These are phyloP conservation scores for Equus quagga DNA, from an alignment of 2,113 vertebrate genomes.

Conservation along the genomic window DNA sequence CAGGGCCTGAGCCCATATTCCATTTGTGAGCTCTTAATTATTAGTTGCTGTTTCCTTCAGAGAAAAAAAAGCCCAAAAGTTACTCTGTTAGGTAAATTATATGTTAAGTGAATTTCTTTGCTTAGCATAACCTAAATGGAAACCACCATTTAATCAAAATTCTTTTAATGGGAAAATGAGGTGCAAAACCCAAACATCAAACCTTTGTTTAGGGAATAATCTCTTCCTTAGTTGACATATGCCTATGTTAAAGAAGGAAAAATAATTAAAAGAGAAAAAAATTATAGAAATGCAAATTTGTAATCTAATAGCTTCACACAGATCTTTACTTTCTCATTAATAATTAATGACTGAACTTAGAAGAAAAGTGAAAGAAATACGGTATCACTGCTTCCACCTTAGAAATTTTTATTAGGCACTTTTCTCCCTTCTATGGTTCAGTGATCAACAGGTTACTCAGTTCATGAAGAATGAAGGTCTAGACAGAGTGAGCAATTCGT, in stretches of 20 bases:
- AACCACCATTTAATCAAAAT: slow-evolving; percentile 26
- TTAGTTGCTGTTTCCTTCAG: neutral
- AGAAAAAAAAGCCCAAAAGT: neutral
- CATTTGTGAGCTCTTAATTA: neutral
- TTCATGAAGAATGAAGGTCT: neutral
- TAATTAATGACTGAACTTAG: neutral
- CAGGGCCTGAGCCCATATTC: neutral
- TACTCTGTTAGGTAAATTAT: neutral
- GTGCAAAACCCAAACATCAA: slow-evolving; percentile 4
- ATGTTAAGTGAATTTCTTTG: neutral
- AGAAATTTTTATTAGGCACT: slow-evolving; percentile 16
- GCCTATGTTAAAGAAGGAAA: neutral
- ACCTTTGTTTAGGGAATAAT: neutral
- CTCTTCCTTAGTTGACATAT: neutral
- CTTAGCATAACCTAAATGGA: slow-evolving; percentile 25
- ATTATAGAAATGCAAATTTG: neutral
- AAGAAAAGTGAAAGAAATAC: neutral
- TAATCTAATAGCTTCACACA: neutral
- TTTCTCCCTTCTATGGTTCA: neutral
- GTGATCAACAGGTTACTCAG: neutral
- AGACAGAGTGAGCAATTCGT: neutral
- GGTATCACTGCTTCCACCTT: neutral
- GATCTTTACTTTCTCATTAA: slow-evolving; percentile 16
- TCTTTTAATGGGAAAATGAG: neutral
- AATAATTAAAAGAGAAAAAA: neutral